Base-by-base conservation (phyloP, 2,797 vertebrate genomes). In the Ctenosaura bakeri region DNA sequence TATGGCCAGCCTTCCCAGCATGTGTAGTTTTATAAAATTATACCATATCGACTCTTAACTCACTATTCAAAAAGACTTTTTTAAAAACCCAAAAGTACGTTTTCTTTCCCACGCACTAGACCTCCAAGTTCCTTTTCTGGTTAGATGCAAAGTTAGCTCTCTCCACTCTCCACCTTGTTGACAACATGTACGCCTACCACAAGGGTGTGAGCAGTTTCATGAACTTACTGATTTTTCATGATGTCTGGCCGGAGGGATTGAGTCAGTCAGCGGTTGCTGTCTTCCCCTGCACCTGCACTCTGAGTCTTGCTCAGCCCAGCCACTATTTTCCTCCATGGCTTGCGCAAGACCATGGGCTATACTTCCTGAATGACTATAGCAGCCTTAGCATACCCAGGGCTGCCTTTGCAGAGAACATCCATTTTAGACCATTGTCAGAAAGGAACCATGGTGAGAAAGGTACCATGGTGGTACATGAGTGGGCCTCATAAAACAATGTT, bases 191-290 rank as follows among this genome's bases (percentile, higher is more conserved):
- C 91, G 52, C 82, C 79, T 92, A 24, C 80, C 1, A 0, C 56
- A 26, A 76, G 64, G 62, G n/a, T 94, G 77, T 91, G 62, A 86
- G 22, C n/a, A 81, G 73, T 79, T 89, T 38, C 50, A 22, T 62
- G 78, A 84, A 73, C 85, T 91, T 90, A 59, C 56, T 85, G 71
- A 69, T 69, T 29, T 35, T 14, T 77, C 1, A 0, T 5, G 85
- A 6, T 79, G 79, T 50, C 84, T 90, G 82, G 22, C 35, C 62
- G 64, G 86, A 66, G 94, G 66, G 0, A 52, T 22, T 6, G 24
- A 88, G 76, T 88, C 86, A 94, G 88, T 81, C 89, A 88, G 87
- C 71, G 81, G 88, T 89, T 94, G 84, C 86, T 93, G 92, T 90
- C 87, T 93, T 85, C 86, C 91, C 66, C 24, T 89, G 73, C 76